These are phyloP conservation scores for Euwallacea similis DNA, from an alignment of 1,140 invertebrate genomes.

Conservation along the genomic window DNA sequence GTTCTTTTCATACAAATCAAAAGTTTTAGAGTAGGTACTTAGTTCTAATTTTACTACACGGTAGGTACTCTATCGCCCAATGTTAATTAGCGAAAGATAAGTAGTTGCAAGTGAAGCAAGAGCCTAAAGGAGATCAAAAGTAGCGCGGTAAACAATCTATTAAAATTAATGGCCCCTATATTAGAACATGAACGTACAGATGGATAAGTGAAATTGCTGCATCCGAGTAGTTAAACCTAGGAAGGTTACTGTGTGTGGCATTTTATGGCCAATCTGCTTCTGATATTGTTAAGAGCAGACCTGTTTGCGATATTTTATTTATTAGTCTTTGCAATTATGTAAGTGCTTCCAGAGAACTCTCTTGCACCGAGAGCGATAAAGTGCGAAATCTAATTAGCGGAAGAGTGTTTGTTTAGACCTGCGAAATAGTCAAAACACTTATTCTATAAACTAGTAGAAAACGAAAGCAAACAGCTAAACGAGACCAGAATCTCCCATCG, in stretches of 20 bases:
- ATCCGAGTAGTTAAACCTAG: conserved; percentile 5
- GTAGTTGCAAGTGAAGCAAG: not conserved
- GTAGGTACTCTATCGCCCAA: not conserved
- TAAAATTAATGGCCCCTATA: conserved; percentile 22
- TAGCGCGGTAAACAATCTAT: conserved; percentile 12
- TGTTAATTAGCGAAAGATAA: conserved; percentile 6
- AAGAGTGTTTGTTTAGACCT: no score
- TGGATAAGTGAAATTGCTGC: conserved; percentile 17
- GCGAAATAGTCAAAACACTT: not conserved
- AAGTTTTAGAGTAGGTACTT: no score
- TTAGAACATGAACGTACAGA: conserved; percentile 4
- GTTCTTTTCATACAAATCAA: no score
- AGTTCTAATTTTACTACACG: no score
- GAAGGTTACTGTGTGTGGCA: conserved; percentile 9
- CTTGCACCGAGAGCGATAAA: no score
- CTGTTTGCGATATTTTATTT: no score
- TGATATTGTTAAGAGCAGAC: no score
- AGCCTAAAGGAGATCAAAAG: conserved; percentile 11
- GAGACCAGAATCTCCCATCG: not conserved
- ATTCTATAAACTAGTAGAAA: not conserved
- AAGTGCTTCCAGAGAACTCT: no score
- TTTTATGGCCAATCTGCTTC: not conserved
- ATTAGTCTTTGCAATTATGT: no score
- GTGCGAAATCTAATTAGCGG: no score
- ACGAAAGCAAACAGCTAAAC: not conserved